phyloP scores from a whole-genome alignment of 2,113 vertebrate species.

The Nothoprocta perdicaria region DNA sequence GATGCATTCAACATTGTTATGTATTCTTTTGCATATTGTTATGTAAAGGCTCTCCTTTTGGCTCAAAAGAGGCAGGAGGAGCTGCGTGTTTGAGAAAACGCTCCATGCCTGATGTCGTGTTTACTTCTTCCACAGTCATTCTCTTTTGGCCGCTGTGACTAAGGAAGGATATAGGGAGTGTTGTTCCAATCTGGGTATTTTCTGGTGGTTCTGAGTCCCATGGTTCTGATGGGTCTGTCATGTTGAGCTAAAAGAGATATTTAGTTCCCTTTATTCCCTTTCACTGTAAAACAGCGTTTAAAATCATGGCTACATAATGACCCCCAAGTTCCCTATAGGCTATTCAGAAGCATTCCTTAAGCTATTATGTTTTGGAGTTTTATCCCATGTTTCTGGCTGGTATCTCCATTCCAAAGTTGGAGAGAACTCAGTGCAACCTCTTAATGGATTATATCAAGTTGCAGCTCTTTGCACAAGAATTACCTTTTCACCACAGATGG shows the following conservation, averaged over 20 bases:
- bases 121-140: background rate
- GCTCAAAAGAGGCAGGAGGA: background rate
- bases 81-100: fast-evolving
- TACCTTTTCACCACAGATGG: fast-evolving
- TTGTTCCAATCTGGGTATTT: background rate
- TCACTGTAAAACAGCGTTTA: background rate
- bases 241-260: background rate
- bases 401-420: background rate
- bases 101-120: fast-evolving
- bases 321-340: background rate
- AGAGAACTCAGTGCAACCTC: background rate
- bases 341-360: background rate
- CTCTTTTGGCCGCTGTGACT: background rate
- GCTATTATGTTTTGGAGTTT: background rate
- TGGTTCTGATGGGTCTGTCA: background rate
- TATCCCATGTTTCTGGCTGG: background rate
- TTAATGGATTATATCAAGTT: background rate
- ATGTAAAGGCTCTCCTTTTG: background rate
- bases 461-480: background rate
- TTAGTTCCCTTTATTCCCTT: fast-evolving
- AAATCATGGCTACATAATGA: background rate
- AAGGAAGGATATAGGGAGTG: background rate
- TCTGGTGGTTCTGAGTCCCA: background rate
- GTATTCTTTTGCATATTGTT: background rate
- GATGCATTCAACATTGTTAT: background rate